Evolutionary conservation across 35 echinoderm and acorn worm species (phyloP).

Genomic region (Antedon bifida): DNA sequence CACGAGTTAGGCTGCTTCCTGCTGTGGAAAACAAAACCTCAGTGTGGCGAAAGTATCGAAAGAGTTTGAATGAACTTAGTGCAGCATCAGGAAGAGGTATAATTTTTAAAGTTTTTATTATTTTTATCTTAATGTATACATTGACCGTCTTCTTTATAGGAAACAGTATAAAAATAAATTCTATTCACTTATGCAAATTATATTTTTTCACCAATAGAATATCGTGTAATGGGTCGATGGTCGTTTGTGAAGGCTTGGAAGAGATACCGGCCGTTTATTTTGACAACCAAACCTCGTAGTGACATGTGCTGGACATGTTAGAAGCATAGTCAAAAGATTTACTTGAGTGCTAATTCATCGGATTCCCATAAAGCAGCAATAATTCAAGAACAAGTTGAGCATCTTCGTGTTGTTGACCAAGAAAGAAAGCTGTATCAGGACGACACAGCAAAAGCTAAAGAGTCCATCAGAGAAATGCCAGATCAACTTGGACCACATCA

Average conservation of each 20-base stretch:
- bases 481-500: constrained; percentile 21
- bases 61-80: no score
- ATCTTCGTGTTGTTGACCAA: constrained; percentile 13
- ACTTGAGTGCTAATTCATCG: constrained; percentile 7
- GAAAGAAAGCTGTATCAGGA: constrained; percentile 22
- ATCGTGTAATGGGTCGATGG: background rate
- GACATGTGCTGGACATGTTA: constrained; percentile 59
- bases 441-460: constrained; percentile 6
- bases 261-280: constrained; percentile 17
- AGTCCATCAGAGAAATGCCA: background rate
- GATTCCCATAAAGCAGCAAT: background rate
- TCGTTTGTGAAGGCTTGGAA: constrained; percentile 18
- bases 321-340: constrained; percentile 15
- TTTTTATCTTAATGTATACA: no score
- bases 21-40: no score
- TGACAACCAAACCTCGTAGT: constrained; percentile 15
- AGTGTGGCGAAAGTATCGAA: no score
- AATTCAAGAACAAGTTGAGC: constrained; percentile 17
- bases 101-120: no score
- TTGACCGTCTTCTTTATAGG: no score
- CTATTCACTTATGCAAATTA: no score
- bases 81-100: no score
- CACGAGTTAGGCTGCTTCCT: background rate
- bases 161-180: no score
- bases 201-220: no score